These are phyloP conservation scores for Malurus alboscapulatus DNA, from an alignment of 2,113 vertebrate species.

Conservation along the genomic window DNA sequence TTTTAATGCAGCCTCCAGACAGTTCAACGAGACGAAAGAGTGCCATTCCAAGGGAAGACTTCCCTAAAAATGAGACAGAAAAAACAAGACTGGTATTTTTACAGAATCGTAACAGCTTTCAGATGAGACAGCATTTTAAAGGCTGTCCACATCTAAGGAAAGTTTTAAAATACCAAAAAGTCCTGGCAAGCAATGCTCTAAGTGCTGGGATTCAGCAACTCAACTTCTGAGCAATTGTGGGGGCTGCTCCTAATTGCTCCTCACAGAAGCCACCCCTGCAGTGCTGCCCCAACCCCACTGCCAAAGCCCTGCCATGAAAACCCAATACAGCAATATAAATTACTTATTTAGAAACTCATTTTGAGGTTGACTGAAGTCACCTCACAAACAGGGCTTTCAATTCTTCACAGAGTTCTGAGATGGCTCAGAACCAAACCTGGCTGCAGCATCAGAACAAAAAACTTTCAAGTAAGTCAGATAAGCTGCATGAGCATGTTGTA, in stretches of 20 bases:
- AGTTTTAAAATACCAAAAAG: background rate
- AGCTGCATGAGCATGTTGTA: background rate
- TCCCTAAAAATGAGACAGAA: constrained; percentile 73
- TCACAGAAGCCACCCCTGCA: background rate
- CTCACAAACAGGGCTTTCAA: background rate
- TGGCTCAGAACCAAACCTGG: background rate
- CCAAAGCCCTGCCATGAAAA: background rate
- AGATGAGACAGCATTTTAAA: background rate
- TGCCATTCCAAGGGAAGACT: constrained; percentile 89
- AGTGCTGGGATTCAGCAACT: background rate
- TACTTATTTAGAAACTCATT: background rate
- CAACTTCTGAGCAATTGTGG: background rate
- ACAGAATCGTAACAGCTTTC: background rate
- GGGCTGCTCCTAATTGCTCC: background rate
- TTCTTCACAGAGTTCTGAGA: background rate
- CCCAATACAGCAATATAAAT: background rate
- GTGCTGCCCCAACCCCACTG: background rate
- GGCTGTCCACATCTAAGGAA: background rate
- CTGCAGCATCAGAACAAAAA: background rate
- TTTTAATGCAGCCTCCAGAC: constrained; percentile 89
- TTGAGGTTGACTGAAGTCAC: background rate
- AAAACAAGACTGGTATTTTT: background rate
- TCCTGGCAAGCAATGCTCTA: background rate
- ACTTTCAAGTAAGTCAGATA: background rate
- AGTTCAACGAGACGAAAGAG: constrained; percentile 88